Evolutionary conservation across 2,888 invertebrate genomes (phyloP), one percentile per base, ranked within the genome.

Genomic region (Antitype chi): DNA sequence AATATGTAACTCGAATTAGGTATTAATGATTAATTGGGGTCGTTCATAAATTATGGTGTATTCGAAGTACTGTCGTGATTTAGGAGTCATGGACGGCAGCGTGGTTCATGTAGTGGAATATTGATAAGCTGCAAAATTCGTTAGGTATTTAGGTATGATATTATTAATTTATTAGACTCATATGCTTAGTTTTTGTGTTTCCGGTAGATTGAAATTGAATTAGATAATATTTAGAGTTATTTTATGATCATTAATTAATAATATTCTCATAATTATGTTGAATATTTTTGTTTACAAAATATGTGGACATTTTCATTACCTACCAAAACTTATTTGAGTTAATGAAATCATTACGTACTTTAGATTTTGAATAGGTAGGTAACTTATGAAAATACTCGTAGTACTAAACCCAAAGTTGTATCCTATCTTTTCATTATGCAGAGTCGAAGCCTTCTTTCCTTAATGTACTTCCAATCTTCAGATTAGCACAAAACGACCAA

Each of bases 391-490:
- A n/a, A 25, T 32, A n/a, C n/a, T n/a, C n/a, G n/a, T n/a, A 49
- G 32, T 17, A 49, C 2, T 13, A n/a, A 73, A 17, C 20, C 4
- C 17, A 47, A 60, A 43, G 32, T 7, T 23, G 13, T 15, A 13
- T 55, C 25, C 23, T 13, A 3, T 7, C 6, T 38, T 64, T 43
- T 38, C n/a, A 74, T 69, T 20, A 70, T n/a, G 11, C 49, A 32
- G 8, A 38, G 32, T 57, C 17, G 15, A 52, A 71, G 23, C 17
- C 25, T n/a, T 32, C 15, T 17, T 47, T 38, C 55, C 52, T 43
- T 80, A 76, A 80, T 76, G 63, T 70, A 84, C 53, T 71, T 76
- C 64, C 25, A 62, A 80, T 76, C 57, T 67, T 55, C 17, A 74
- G 64, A 71, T 83, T 53, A 76, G 23, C 53, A 59, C 52, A 49